Base-by-base conservation (phyloP, 2,888 invertebrate species). In the Conops quadrifasciatus region DNA sequence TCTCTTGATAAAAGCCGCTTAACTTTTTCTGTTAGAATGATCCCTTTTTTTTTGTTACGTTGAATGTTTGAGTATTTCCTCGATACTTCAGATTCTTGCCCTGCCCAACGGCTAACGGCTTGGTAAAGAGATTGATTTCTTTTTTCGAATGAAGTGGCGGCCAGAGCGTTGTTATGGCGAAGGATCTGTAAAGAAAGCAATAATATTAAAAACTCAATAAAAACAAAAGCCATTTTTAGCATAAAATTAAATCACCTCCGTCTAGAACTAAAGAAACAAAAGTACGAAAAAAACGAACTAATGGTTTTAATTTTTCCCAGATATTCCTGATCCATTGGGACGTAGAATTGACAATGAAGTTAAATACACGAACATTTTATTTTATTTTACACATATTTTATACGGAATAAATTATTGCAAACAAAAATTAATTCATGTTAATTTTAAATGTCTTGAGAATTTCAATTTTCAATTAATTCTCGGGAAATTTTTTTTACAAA, bases 91-190 rank as follows among this genome's bases (percentile, higher is more conserved):
- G 71, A n/a, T n/a, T n/a, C n/a, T n/a, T n/a, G n/a, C n/a, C 84
- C 80, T 77, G 85, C 84, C 83, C 76, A 85, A 81, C 76, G 81
- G 82, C 75, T 81, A 85, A 74, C 64, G 84, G 85, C 73, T 9
- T 36, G 36, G 9, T 7, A 9, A 36, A 36, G 4, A 82, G 82
- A 78, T 84, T 82, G 78, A 86, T 86, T 80, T 86, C 85, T 74
- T 81, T 81, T 74, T 81, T 81, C 63, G 86, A 85, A 78, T 86
- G 85, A 75, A 86, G 76, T 47, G 85, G 86, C 75, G 81, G 82
- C 86, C 86, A 86, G 71, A 86, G 80, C 67, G 85, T 86, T 72
- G 86, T 86, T 70, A 86, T 84, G 76, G 85, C 81, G 77, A 86
- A 86, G 67, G 82, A 82, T 75, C 86, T 86, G 51, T 1, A 69